Percentiles rank a stretch among this genome's conserved stretches.
These are phyloP conservation scores for Caligus rogercresseyi DNA, from an alignment of 1,140 invertebrate species.

Conservation along the genomic window DNA sequence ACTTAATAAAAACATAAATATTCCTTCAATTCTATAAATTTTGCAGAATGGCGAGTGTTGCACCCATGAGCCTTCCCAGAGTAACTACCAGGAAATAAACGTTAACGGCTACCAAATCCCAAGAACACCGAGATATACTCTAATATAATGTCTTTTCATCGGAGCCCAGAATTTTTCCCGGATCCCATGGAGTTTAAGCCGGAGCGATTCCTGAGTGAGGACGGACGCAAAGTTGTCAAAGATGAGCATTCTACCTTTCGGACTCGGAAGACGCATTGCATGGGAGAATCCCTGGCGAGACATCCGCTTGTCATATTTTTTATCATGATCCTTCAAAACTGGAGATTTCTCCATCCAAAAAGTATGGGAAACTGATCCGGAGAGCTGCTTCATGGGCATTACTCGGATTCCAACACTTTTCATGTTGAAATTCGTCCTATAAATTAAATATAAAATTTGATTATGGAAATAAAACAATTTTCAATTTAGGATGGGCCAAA, in stretches of 20 bases:
- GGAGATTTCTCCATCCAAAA: not conserved
- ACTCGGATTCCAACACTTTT: constrained; percentile 1
- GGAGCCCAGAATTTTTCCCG: not conserved
- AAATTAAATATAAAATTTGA: not conserved
- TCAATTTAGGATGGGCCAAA: too few species aligned
- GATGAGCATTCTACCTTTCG: not conserved
- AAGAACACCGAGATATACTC: constrained; percentile 16
- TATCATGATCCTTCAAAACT: not conserved
- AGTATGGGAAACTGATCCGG: not conserved
- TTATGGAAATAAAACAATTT: not conserved
- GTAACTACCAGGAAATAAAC: constrained; percentile 27
- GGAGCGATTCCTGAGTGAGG: not conserved
- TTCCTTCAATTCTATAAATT: not conserved
- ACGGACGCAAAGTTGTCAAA: not conserved
- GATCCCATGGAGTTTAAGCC: not conserved
- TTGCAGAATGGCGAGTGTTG: constrained; percentile 24
- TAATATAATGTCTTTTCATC: not conserved
- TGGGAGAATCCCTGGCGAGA: constrained; percentile 1
- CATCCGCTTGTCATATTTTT: not conserved
- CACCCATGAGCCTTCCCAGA: constrained; percentile 29
- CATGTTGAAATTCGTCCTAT: not conserved
- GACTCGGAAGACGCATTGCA: not conserved
- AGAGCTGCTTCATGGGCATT: not conserved
- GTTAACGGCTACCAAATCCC: constrained; percentile 27
- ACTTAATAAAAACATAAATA: not conserved